Conservation (phyloP, 2,888 invertebrate genomes). For the Acanthoscelides obtectus region DNA sequence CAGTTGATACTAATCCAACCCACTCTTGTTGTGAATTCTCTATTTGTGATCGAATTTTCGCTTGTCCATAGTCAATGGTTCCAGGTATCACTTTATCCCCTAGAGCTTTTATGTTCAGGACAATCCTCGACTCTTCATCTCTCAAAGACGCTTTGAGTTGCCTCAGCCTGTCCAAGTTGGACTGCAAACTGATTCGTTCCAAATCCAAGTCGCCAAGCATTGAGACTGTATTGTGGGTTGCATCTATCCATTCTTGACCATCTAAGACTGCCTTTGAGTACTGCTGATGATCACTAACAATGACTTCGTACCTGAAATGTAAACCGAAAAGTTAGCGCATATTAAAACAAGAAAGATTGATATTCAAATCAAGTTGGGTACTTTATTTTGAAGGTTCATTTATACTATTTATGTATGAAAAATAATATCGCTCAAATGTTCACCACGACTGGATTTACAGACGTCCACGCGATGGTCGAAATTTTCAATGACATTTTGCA, state of each 20-base stretch:
- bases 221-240: constrained; percentile 74
- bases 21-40: constrained; percentile 87
- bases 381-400: too few relatives aligned
- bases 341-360: too few relatives aligned
- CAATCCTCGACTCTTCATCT: constrained; percentile 79
- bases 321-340: too few relatives aligned
- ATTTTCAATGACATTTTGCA: too few relatives aligned
- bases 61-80: constrained; percentile 76
- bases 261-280: constrained; percentile 84
- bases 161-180: constrained; percentile 80
- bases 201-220: constrained; percentile 80
- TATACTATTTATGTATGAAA: too few relatives aligned
- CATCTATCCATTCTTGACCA: constrained; percentile 81
- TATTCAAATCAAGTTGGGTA: too few relatives aligned
- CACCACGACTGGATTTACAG: too few relatives aligned
- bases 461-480: too few relatives aligned
- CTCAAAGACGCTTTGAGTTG: constrained; percentile 66
- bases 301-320: constrained; percentile 69
- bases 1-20: constrained; percentile 74
- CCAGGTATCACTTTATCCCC: constrained; percentile 88
- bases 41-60: constrained; percentile 80
- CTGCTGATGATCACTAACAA: constrained; percentile 84
- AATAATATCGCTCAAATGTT: too few relatives aligned
- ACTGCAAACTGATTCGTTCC: constrained; percentile 78
- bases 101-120: constrained; percentile 69